Evolutionary conservation across 2,888 invertebrate species (phyloP), one percentile per base, ranked within the genome.

Genomic region (Taphrorychus bicolor): DNA sequence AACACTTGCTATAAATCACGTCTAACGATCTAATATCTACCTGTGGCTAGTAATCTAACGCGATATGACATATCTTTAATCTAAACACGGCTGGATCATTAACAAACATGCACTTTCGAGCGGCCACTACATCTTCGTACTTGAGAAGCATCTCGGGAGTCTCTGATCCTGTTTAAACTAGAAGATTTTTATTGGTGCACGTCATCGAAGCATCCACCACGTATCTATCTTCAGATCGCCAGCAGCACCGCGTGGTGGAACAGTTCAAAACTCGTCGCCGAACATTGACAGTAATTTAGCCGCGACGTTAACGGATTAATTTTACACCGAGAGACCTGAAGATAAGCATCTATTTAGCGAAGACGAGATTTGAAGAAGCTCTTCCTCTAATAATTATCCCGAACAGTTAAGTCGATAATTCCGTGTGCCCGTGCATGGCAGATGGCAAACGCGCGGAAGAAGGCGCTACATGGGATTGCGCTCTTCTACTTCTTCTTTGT

Each of bases 41-140:
- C 68, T 42, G 62, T 45, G 53, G 59, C 52, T 19, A 48, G 54
- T 21, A 56, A 32, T 66, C 56, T 59, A 78, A 78, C 75, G 72
- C 74, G 77, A 77, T 77, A 77, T 77, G 79, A 78, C 79, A 76
- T 79, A 79, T 79, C 78, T 76, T 57, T 48, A 70, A 79, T 79
- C 79, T 77, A 69, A 75, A 76, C 78, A 78, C 72, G 78, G 70
- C 71, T 69, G 72, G 72, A 74, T 69, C 69, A 66, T 69, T 69
- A 69, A 66, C 61, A 61, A 69, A 69, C 69, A 69, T 59, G 69
- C 59, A 62, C 67, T 52, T 53, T 66, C 51, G 42, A 58, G 56
- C 58, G 42, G 53, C 45, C 45, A 52, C 59, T 59, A 48, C 41
- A 54, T 65, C 65, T 59, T 58, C 61, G 61, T 45, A n/a, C 45